Evolutionary conservation across 2,888 invertebrate species (phyloP).

Genomic region (Itoplectis maculator): DNA sequence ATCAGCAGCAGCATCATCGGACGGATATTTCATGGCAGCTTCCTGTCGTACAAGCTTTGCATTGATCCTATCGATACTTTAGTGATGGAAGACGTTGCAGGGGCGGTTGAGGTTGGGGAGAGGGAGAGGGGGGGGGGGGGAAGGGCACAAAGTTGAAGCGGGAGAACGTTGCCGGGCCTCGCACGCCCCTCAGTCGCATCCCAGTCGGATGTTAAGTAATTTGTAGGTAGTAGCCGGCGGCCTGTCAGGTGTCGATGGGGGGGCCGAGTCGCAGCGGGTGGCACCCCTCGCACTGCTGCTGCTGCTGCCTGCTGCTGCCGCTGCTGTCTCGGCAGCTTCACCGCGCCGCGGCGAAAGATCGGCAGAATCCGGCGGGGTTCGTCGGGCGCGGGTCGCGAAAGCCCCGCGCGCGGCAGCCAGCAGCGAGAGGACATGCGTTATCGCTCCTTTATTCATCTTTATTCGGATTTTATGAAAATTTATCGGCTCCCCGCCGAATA

Average conservation of each 20-base stretch:
- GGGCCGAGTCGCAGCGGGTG: constrained; percentile 80
- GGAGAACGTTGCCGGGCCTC: constrained; percentile 52
- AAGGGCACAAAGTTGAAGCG: no score
- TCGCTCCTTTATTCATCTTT: constrained; percentile 67
- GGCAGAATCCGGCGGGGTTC: no score
- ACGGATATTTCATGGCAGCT: constrained; percentile 37
- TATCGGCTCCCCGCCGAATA: constrained; percentile 47
- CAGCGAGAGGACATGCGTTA: constrained; percentile 66
- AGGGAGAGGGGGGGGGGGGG: background rate
- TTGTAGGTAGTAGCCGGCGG: constrained; percentile 80
- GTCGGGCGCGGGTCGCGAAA: no score
- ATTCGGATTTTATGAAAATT: constrained; percentile 66
- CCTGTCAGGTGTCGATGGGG: constrained; percentile 80
- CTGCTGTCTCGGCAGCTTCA: constrained; percentile 15
- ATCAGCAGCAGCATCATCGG: no score
- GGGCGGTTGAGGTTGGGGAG: no score
- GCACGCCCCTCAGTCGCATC: constrained; percentile 53
- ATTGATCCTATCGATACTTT: constrained; percentile 46
- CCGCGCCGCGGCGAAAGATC: background rate
- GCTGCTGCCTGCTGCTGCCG: constrained; percentile 53
- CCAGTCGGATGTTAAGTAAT: constrained; percentile 79
- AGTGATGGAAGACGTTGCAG: constrained; percentile 42
- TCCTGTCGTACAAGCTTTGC: constrained; percentile 18
- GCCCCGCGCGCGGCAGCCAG: no score
- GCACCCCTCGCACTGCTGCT: constrained; percentile 71